These are phyloP conservation scores for Peromyscus attwateri DNA, from an alignment of 2,797 vertebrate genomes.

Conservation along the genomic window DNA sequence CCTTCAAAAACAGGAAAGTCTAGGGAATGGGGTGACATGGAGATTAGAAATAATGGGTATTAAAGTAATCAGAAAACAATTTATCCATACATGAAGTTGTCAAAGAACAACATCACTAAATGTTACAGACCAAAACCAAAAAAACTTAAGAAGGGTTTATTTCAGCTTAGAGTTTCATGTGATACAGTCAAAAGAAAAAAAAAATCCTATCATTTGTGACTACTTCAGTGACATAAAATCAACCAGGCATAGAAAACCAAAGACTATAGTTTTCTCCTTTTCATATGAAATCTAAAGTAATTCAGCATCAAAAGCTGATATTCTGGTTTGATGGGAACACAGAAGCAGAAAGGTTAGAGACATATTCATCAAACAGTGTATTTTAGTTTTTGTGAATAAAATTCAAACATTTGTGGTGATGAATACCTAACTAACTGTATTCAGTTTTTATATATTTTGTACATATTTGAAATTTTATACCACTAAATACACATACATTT, in stretches of 20 bases:
- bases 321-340: neutral
- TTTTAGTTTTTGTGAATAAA: neutral
- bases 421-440: neutral
- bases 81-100: neutral
- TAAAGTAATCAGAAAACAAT: neutral
- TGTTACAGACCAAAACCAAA: neutral
- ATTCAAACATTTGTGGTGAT: neutral
- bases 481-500: neutral
- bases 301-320: neutral
- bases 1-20: too few species aligned
- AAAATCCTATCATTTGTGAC: neutral
- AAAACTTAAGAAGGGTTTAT: neutral
- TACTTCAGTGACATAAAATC: neutral
- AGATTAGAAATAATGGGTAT: neutral
- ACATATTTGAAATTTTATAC: neutral
- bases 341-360: fast-evolving
- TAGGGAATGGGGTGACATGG: too few species aligned
- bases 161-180: neutral
- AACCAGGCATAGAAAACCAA: neutral
- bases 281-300: neutral
- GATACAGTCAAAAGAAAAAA: neutral
- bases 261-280: neutral
- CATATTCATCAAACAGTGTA: neutral
- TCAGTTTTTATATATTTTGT: neutral
- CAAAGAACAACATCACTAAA: neutral